Percentiles rank a stretch among this genome's conserved stretches.
Conservation (phyloP, 2,888 invertebrate genomes). For the Girardia tigrina region DNA sequence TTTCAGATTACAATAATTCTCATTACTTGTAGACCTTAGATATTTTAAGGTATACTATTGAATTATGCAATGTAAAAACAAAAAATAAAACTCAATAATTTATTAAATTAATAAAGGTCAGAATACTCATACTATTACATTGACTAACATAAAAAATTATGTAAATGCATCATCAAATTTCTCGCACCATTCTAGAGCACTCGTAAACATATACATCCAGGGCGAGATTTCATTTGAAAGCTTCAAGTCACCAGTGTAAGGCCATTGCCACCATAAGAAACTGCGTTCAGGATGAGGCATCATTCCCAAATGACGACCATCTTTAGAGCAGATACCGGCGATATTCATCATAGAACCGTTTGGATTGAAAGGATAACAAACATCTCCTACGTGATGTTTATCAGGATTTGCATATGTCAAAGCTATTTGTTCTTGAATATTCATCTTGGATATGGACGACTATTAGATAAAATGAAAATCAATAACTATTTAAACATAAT, state of each 20-base stretch:
- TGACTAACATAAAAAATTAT: too few species aligned
- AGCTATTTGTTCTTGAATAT: neutral
- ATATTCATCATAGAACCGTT: slow-evolving; percentile 42
- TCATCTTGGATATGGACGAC: too few species aligned
- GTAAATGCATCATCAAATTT: too few species aligned
- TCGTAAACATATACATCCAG: slow-evolving; percentile 78
- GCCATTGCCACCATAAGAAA: slow-evolving; percentile 74
- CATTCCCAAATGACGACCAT: slow-evolving; percentile 85
- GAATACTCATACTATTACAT: too few species aligned
- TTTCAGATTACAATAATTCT: too few species aligned
- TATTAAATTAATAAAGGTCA: too few species aligned
- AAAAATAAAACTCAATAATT: too few species aligned
- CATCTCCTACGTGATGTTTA: neutral
- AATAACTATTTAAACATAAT: too few species aligned
- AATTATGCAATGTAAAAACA: too few species aligned
- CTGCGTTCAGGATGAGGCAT: slow-evolving; percentile 98
- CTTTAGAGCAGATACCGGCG: slow-evolving; percentile 71
- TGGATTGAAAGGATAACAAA: slow-evolving; percentile 76
- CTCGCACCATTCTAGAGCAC: slow-evolving; percentile 60
- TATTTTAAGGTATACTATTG: too few species aligned
- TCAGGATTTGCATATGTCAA: neutral
- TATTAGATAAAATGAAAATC: too few species aligned
- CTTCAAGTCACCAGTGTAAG: slow-evolving; percentile 40
- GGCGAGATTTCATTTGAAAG: slow-evolving; percentile 54
- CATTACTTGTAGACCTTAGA: too few species aligned